phyloP scores from a whole-genome alignment of 2,888 invertebrate species.

The Diaperis boleti region DNA sequence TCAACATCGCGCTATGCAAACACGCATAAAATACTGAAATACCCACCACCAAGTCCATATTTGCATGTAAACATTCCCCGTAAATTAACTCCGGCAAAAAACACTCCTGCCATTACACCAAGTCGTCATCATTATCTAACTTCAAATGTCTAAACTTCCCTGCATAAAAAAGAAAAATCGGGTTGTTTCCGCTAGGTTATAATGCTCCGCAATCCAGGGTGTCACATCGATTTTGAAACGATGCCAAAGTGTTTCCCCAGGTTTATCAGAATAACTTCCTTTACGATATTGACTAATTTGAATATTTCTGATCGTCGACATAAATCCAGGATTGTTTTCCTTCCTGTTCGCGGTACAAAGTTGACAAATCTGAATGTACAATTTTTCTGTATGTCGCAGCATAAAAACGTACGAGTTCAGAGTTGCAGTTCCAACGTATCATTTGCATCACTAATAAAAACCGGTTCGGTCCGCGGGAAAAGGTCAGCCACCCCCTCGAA shows the following conservation, averaged over 20 bases:
- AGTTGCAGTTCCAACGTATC: constrained; percentile 27
- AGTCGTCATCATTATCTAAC: background rate
- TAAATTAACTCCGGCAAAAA: too few relatives aligned
- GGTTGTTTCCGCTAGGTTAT: constrained; percentile 16
- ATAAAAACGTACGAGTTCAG: background rate
- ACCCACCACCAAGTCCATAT: too few relatives aligned
- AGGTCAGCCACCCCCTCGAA: constrained; percentile 16
- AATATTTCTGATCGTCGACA: constrained; percentile 21
- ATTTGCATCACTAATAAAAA: constrained; percentile 34
- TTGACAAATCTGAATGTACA: constrained; percentile 16
- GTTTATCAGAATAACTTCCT: constrained; percentile 15
- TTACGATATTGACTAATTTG: constrained; percentile 27
- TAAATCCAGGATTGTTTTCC: constrained; percentile 18
- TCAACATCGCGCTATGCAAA: too few relatives aligned
- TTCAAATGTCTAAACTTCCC: constrained; percentile 1
- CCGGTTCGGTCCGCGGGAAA: background rate
- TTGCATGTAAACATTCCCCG: too few relatives aligned
- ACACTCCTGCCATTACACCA: too few relatives aligned
- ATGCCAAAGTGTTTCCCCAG: constrained; percentile 18
- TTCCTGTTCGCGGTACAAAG: background rate
- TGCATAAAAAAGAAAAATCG: constrained; percentile 1
- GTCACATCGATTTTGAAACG: constrained; percentile 24
- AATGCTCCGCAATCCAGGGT: constrained; percentile 15
- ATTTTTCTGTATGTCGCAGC: constrained; percentile 12
- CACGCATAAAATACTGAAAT: too few relatives aligned